Percentiles rank a stretch among this genome's conserved stretches.
These are phyloP conservation scores for Ceratina australensis DNA, from an alignment of 1,140 invertebrate species.

Conservation along the genomic window DNA sequence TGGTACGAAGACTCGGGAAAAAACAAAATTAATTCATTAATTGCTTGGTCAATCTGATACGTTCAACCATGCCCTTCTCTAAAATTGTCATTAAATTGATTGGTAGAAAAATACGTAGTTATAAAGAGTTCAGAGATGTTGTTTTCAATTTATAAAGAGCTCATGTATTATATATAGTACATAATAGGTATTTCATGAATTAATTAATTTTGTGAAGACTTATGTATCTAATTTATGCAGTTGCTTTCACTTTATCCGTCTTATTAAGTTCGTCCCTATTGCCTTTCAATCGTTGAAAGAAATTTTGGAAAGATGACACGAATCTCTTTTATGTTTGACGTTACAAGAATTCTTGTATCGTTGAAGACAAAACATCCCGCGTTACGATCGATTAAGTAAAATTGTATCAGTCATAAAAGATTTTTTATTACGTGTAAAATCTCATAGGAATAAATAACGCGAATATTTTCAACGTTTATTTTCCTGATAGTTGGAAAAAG, in stretches of 20 bases:
- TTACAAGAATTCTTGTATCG: background rate
- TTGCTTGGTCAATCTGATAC: too few relatives aligned
- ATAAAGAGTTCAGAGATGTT: too few relatives aligned
- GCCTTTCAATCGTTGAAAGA: background rate
- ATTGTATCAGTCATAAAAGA: background rate
- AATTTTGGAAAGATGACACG: background rate
- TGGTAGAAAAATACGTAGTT: too few relatives aligned
- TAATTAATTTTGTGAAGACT: background rate
- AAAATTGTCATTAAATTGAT: too few relatives aligned
- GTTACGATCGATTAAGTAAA: conserved; percentile 4
- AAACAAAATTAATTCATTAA: too few relatives aligned
- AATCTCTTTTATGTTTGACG: background rate
- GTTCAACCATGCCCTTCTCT: too few relatives aligned
- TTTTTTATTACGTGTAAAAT: background rate
- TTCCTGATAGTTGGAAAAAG: too few relatives aligned
- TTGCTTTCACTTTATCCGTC: background rate
- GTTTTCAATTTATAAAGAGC: background rate
- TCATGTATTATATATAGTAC: too few relatives aligned
- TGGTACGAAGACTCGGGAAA: too few relatives aligned
- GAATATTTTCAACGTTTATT: too few relatives aligned
- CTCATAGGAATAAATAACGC: too few relatives aligned
- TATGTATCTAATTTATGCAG: background rate
- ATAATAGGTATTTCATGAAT: background rate
- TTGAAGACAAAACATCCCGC: conserved; percentile 4
- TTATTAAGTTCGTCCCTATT: background rate